phyloP scores from a whole-genome alignment of 1,140 invertebrate species.

The Ditylenchus dipsaci region DNA sequence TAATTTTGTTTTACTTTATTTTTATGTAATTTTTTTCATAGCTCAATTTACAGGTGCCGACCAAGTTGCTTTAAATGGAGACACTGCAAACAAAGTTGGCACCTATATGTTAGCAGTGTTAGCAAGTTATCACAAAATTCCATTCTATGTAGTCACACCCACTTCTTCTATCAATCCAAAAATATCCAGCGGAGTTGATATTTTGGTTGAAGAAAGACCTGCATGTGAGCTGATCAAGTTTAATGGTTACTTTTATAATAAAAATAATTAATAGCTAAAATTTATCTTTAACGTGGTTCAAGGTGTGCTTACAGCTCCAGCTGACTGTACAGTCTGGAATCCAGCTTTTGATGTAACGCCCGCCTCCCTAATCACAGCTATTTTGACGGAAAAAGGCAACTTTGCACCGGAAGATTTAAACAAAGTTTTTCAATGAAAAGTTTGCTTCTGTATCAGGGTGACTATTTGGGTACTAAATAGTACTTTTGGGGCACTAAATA shows the following conservation, averaged over 20 bases:
- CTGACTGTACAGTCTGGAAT: conserved; percentile 91
- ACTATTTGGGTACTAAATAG: too few species aligned
- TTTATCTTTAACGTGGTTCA: conserved; percentile 8
- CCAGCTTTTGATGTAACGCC: conserved; percentile 98
- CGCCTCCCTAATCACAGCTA: conserved; percentile 77
- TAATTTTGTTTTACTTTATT: too few species aligned
- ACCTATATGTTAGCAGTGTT: conserved; percentile 91
- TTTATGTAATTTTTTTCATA: background rate
- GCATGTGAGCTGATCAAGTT: conserved; percentile 82
- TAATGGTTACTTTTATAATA: conserved; percentile 64
- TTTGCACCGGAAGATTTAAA: conserved; percentile 30
- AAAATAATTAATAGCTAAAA: background rate
- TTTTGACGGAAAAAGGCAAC: conserved; percentile 84
- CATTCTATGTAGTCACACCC: conserved; percentile 92
- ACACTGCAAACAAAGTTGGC: conserved; percentile 98
- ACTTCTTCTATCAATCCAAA: conserved; percentile 81
- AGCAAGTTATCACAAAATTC: conserved; percentile 81
- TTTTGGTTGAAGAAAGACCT: conserved; percentile 87
- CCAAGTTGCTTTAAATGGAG: conserved; percentile 85
- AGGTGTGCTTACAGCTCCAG: conserved; percentile 47
- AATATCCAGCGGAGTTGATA: conserved; percentile 74
- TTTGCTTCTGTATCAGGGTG: too few species aligned
- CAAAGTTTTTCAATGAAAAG: background rate
- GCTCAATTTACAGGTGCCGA: conserved; percentile 78
- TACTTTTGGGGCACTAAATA: too few species aligned